Evolutionary conservation across 2,888 invertebrate genomes (phyloP).

Genomic region (Trichogramma dendrolimi): DNA sequence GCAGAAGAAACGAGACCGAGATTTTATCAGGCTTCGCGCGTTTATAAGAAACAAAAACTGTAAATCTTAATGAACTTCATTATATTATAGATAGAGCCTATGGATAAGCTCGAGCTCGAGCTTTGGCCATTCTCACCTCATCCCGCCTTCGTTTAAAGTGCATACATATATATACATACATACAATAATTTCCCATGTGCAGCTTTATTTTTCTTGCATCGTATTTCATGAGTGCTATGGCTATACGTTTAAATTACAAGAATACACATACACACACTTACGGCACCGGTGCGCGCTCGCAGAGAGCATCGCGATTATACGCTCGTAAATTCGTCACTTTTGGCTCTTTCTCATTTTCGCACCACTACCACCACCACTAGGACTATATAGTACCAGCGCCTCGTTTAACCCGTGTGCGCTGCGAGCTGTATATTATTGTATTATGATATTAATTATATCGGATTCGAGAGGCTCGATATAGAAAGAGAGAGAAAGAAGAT

Average conservation of each 20-base stretch:
- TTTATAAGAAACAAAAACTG: slow-evolving; percentile 36
- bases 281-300: background rate
- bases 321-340: slow-evolving; percentile 21
- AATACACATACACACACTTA: no score
- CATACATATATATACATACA: no score
- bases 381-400: background rate
- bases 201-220: no score
- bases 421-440: slow-evolving; percentile 33
- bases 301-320: slow-evolving; percentile 6
- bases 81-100: slow-evolving; percentile 34
- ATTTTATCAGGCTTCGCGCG: slow-evolving; percentile 12
- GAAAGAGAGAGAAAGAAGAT: slow-evolving; percentile 25
- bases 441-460: slow-evolving; percentile 45
- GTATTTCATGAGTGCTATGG: no score
- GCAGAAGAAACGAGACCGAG: slow-evolving; percentile 6
- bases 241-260: no score
- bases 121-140: background rate
- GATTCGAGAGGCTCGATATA: no score
- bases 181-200: no score
- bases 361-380: slow-evolving; percentile 11
- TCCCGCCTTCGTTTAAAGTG: background rate
- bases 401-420: slow-evolving; percentile 25
- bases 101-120: slow-evolving; percentile 31
- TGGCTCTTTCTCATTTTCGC: slow-evolving; percentile 20
- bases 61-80: slow-evolving; percentile 42